Conservation (phyloP, 2,113 vertebrate genomes). For the Gopherus evgoodei region DNA sequence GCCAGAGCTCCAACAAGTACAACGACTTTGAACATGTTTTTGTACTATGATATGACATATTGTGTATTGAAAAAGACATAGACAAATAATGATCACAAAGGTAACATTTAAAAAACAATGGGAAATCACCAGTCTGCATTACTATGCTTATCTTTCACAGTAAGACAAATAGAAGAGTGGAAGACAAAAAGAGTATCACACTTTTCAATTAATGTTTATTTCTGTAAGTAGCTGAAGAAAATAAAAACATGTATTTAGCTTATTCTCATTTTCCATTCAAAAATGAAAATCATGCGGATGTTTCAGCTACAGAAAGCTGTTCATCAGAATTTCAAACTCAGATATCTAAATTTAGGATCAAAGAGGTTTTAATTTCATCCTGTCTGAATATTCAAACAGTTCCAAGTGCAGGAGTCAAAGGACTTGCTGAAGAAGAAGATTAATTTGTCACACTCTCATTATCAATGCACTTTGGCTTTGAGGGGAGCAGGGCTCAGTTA, state of each 20-base stretch:
- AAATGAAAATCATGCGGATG: background rate
- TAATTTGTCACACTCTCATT: slow-evolving; percentile 39
- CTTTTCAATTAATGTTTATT: slow-evolving; percentile 5
- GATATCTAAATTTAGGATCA: slow-evolving; percentile 11
- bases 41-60: background rate
- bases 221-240: background rate
- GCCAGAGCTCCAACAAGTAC: background rate
- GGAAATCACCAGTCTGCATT: slow-evolving; percentile 1
- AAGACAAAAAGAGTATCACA: background rate
- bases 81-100: background rate
- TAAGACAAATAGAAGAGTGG: background rate
- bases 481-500: background rate
- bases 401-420: slow-evolving; percentile 27
- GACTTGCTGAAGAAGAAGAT: slow-evolving; percentile 52
- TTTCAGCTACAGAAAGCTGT: background rate
- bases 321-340: background rate
- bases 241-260: background rate
- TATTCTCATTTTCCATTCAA: background rate
- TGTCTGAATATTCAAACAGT: slow-evolving; percentile 29
- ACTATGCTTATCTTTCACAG: slow-evolving; percentile 3
- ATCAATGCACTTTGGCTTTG: slow-evolving; percentile 4
- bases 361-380: slow-evolving; percentile 48
- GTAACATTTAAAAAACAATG: background rate
- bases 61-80: background rate
- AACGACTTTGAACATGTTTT: background rate